Conservation (phyloP, 2,113 vertebrate species). For the Nasalis larvatus region DNA sequence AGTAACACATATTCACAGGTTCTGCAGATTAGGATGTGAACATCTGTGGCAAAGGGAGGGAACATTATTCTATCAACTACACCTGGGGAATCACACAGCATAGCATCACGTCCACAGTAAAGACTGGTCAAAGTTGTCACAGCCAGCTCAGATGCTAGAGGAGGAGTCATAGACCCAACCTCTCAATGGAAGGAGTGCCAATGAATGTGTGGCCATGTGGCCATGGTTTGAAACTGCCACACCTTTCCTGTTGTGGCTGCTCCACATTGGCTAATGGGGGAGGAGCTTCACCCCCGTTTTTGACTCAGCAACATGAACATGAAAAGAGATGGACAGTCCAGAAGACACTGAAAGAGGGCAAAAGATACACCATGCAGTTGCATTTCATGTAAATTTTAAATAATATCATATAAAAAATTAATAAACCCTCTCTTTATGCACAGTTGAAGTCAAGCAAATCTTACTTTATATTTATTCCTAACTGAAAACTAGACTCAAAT, state of each 20-base stretch:
- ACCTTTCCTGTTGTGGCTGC: not conserved
- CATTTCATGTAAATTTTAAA: not conserved
- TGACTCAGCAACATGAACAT: not conserved
- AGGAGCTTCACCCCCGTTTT: not conserved
- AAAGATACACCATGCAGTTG: not conserved
- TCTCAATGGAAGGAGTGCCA: not conserved
- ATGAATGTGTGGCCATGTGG: not conserved
- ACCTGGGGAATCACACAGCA: not conserved
- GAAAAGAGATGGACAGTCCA: not conserved
- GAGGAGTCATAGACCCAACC: not conserved
- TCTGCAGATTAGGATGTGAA: not conserved
- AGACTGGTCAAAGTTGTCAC: not conserved
- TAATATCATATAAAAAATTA: not conserved
- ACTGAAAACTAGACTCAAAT: not conserved
- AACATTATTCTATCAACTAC: not conserved
- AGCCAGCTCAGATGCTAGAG: not conserved
- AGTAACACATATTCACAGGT: not conserved
- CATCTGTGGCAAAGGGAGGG: not conserved
- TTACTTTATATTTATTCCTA: conserved; percentile 4
- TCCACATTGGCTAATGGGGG: not conserved
- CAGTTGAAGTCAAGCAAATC: not conserved
- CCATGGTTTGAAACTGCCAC: not conserved
- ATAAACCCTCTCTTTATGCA: not conserved
- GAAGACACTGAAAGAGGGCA: not conserved
- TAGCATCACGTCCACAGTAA: not conserved